Evolutionary conservation across 2,113 vertebrate genomes (phyloP), one percentile per base, ranked within the genome.

Genomic region (Cephalopholis sonnerati): DNA sequence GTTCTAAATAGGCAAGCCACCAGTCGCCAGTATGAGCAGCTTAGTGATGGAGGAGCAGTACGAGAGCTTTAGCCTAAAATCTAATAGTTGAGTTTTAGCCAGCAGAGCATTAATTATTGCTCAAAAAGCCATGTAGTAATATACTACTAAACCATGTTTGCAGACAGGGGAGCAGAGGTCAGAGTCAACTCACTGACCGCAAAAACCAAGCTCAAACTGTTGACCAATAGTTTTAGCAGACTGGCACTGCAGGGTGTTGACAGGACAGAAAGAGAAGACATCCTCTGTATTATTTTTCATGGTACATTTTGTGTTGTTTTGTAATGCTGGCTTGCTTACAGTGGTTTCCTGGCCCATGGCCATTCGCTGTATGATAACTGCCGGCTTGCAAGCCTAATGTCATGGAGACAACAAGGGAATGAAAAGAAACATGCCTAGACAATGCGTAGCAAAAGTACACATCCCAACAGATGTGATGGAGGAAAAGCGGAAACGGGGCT

Each of bases 401-500:
- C 87, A 84, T 59, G 79, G 74, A 91, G 79, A 88, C 78, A 85
- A 91, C 79, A 83, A 75, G 77, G 61, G 65, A 92, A 82, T 88
- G 88, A 93, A 89, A 87, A 88, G 90, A 90, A 93, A 93, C 89
- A 93, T 91, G 93, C 88, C 88, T 90, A 77, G 90, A 93, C 91
- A 92, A 85, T 92, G 83, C 15, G 54, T 77, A 61, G 82, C 84
- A 88, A 91, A 92, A 89, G 83, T 83, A 90, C 88, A 92, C 90
- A 91, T 89, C 90, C 73, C 82, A 85, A 87, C 91, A 93, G 91
- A 93, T 90, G 91, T 87, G 81, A 89, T 84, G 87, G 81, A 70
- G 87, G 61, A 75, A 83, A 87, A 84, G 86, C 72, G 63, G 91
- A 91, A 92, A 91, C 15, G 2, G 69, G 65, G 64, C 82, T 82